phyloP scores from a whole-genome alignment of 2,888 invertebrate species.

The Serripes groenlandicus region DNA sequence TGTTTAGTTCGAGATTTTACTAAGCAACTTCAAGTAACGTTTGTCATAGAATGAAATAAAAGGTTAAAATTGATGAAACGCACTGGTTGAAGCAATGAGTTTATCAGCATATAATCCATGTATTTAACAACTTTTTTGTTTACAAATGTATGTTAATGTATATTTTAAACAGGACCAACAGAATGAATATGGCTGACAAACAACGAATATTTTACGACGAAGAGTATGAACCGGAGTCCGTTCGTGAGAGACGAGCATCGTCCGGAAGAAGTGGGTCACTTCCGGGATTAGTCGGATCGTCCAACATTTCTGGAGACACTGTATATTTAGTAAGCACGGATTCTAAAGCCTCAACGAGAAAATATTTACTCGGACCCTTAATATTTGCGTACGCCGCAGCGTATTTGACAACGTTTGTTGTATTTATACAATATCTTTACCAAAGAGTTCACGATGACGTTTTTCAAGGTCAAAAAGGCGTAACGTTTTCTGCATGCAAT shows the following conservation, averaged over 20 bases:
- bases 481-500: slow-evolving; percentile 26
- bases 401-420: slow-evolving; percentile 27
- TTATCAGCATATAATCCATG: too few species aligned
- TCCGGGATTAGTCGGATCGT: not conserved
- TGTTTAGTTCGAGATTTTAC: too few species aligned
- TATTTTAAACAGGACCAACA: not conserved
- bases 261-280: not conserved
- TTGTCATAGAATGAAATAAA: too few species aligned
- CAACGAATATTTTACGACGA: slow-evolving; percentile 28
- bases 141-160: too few species aligned
- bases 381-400: slow-evolving; percentile 54
- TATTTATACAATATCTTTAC: slow-evolving; percentile 46
- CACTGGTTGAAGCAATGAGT: too few species aligned
- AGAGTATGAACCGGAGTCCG: slow-evolving; percentile 27
- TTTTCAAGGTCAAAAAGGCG: slow-evolving; percentile 46
- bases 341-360: slow-evolving; percentile 11
- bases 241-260: slow-evolving; percentile 19
- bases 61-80: too few species aligned
- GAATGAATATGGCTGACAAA: not conserved
- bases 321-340: slow-evolving; percentile 1
- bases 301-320: slow-evolving; percentile 6
- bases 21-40: too few species aligned
- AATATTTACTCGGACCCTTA: slow-evolving; percentile 58
- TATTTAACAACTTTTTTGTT: too few species aligned
- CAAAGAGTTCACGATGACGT: slow-evolving; percentile 45